Evolutionary conservation across 2,113 vertebrate genomes (phyloP).

Genomic region (Seriola dumerili): DNA sequence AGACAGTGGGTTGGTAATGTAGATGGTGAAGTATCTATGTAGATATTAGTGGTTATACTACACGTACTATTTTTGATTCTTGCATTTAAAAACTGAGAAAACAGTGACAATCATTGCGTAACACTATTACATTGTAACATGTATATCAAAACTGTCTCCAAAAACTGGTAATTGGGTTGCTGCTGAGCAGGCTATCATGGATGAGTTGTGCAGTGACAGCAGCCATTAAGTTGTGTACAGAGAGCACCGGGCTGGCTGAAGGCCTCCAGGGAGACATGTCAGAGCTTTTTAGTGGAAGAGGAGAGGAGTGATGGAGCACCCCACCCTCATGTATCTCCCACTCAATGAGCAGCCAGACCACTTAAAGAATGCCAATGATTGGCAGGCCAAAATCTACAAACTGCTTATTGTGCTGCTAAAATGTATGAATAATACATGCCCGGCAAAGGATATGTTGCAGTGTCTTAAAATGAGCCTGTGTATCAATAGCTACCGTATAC

Average conservation of each 20-base stretch:
- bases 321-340: conserved; percentile 73
- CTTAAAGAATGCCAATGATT: conserved; percentile 76
- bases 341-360: conserved; percentile 70
- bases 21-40: background rate
- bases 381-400: conserved; percentile 75
- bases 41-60: background rate
- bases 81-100: conserved; percentile 28
- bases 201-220: conserved; percentile 79
- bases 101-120: conserved; percentile 9
- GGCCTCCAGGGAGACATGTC: conserved; percentile 79
- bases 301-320: conserved; percentile 76
- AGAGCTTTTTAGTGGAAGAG: conserved; percentile 80
- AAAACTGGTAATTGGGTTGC: conserved; percentile 75
- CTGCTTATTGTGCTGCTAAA: conserved; percentile 76
- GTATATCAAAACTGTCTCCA: conserved; percentile 58
- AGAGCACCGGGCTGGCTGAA: conserved; percentile 71
- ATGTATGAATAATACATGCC: conserved; percentile 76
- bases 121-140: conserved; percentile 35
- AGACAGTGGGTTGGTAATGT: background rate
- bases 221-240: conserved; percentile 81
- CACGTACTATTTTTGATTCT: background rate
- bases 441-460: conserved; percentile 53
- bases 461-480: conserved; percentile 62
- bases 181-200: conserved; percentile 68
- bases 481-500: conserved; percentile 59